Evolutionary conservation across 2,888 invertebrate species (phyloP).

Genomic region (Margaritifera margaritifera): DNA sequence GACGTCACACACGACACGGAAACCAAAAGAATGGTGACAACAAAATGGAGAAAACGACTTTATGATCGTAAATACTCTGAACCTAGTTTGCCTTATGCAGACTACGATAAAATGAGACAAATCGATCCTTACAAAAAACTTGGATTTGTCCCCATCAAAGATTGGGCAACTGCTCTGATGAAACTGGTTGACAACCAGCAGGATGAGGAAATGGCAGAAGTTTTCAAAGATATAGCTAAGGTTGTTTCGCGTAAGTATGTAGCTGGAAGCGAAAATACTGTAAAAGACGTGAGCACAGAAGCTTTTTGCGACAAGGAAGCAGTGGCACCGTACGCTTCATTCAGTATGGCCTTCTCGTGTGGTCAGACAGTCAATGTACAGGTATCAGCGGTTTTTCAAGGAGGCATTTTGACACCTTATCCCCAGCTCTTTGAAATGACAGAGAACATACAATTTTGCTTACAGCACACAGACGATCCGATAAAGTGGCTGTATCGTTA

Average conservation of each 20-base stretch:
- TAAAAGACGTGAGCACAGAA: conserved; percentile 1
- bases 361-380: conserved; percentile 32
- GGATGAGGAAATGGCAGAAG: background rate
- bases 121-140: background rate
- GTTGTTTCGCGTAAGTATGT: background rate
- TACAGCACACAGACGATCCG: conserved; percentile 31
- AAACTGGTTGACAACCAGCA: background rate
- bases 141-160: background rate
- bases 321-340: background rate
- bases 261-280: background rate
- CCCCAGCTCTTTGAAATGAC: conserved; percentile 27
- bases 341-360: conserved; percentile 9
- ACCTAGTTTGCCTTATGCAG: conserved; percentile 12
- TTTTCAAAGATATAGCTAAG: too few relatives aligned
- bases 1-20: conserved; percentile 13
- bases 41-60: conserved; percentile 8
- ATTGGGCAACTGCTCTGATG: background rate
- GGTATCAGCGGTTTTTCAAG: conserved; percentile 21
- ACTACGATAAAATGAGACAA: conserved; percentile 5
- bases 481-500: conserved; percentile 15
- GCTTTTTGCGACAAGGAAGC: background rate
- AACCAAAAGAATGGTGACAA: conserved; percentile 1
- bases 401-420: conserved; percentile 23
- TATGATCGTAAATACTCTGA: background rate
- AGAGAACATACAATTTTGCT: conserved; percentile 26